These are phyloP conservation scores for Euura lappo DNA, from an alignment of 1,140 invertebrate genomes.

Conservation along the genomic window DNA sequence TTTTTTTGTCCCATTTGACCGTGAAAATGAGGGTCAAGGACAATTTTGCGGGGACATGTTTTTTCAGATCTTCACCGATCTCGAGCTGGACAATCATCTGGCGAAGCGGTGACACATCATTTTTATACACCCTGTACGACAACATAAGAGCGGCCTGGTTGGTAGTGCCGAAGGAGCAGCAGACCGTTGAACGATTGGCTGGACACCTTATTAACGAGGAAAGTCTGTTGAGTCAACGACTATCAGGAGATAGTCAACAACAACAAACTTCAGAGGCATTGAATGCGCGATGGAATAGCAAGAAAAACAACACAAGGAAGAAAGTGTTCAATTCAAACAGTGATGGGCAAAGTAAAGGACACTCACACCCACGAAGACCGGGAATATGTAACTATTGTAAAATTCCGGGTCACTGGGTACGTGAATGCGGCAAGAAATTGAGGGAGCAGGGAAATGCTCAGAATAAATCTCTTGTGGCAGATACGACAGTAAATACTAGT, in stretches of 20 bases:
- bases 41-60: too few species aligned
- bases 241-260: not conserved
- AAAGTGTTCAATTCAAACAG: constrained; percentile 10
- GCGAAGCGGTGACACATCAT: too few species aligned
- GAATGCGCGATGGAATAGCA: not conserved
- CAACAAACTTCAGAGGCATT: not conserved
- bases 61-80: too few species aligned
- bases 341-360: constrained; percentile 13
- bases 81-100: too few species aligned
- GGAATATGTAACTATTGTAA: constrained; percentile 23
- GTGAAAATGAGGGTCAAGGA: too few species aligned
- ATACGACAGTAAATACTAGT: too few species aligned
- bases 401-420: constrained; percentile 21
- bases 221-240: constrained; percentile 9
- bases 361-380: too few species aligned
- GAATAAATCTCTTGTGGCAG: not conserved
- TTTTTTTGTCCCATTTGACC: too few species aligned
- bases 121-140: too few species aligned
- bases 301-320: not conserved
- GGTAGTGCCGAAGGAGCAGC: constrained; percentile 16
- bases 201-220: constrained; percentile 25
- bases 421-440: constrained; percentile 19
- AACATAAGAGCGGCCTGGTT: constrained; percentile 28
- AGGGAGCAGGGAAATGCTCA: too few species aligned
- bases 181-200: constrained; percentile 24